Conservation (phyloP, 2,888 invertebrate genomes). For the Eledona agricola region DNA sequence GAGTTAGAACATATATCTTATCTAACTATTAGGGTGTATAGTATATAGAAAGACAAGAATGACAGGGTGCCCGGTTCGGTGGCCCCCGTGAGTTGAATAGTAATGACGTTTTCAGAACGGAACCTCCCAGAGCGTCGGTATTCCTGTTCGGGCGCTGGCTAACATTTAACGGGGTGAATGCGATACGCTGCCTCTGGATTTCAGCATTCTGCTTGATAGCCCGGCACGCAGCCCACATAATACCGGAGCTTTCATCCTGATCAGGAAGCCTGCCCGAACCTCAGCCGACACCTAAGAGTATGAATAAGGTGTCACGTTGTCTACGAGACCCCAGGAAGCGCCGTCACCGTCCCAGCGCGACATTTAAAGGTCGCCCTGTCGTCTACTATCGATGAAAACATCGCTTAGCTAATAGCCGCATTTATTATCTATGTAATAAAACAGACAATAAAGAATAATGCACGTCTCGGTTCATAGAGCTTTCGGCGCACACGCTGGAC, state of each 20-base stretch:
- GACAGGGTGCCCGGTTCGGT: conserved; percentile 60
- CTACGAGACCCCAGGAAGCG: conserved; percentile 30
- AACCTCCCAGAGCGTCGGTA: conserved; percentile 49
- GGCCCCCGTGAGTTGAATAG: conserved; percentile 59
- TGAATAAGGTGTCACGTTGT: conserved; percentile 38
- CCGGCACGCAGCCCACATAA: conserved; percentile 47
- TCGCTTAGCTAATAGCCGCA: conserved; percentile 39
- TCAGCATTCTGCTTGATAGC: conserved; percentile 50
- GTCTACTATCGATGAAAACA: conserved; percentile 39
- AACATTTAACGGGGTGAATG: conserved; percentile 54
- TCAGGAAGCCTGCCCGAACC: conserved; percentile 40
- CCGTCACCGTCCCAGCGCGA: conserved; percentile 42
- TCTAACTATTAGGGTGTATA: conserved; percentile 59
- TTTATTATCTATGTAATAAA: conserved; percentile 36
- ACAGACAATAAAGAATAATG: conserved; percentile 32
- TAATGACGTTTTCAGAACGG: conserved; percentile 55
- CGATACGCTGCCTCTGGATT: conserved; percentile 52
- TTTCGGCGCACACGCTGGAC: conserved; percentile 3
- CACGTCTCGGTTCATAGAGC: conserved; percentile 36
- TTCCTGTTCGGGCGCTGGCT: conserved; percentile 50
- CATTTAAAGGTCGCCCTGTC: conserved; percentile 57
- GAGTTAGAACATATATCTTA: too few relatives aligned
- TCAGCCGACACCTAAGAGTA: conserved; percentile 34
- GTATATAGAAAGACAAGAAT: conserved; percentile 61
- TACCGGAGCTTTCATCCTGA: conserved; percentile 47